Evolutionary conservation across 2,113 vertebrate species (phyloP).

Genomic region (Scopus umbretta): DNA sequence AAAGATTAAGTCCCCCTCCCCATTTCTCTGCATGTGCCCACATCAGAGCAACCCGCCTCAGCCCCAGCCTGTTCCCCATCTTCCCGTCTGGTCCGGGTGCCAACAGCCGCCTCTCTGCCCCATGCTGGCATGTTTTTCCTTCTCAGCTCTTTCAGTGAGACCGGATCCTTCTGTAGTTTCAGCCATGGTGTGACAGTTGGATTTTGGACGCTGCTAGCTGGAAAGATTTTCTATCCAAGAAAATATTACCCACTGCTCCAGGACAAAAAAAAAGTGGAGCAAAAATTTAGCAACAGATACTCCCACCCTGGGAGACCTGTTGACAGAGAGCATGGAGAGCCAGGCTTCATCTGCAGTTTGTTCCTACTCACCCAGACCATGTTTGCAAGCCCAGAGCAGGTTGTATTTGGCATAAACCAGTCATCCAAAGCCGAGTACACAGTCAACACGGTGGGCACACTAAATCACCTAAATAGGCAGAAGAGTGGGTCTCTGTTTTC

Average conservation of each 20-base stretch:
- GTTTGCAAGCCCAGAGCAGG: neutral
- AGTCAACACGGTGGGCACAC: accelerated
- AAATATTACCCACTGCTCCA: neutral
- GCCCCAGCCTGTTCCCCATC: neutral
- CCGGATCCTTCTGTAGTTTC: neutral
- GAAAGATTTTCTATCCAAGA: neutral
- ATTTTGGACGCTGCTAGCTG: neutral
- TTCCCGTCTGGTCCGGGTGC: neutral
- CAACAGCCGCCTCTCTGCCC: neutral
- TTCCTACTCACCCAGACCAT: neutral
- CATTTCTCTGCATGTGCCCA: neutral
- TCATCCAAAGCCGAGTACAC: neutral
- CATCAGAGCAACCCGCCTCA: accelerated
- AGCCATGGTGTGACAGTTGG: neutral
- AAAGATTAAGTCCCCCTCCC: neutral
- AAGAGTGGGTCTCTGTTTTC: neutral
- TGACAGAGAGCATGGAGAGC: neutral
- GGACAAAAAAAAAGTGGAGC: neutral
- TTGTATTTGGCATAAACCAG: neutral
- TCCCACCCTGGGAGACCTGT: neutral
- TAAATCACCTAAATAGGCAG: neutral
- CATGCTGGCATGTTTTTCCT: neutral
- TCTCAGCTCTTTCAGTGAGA: neutral
- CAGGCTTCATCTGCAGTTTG: neutral
- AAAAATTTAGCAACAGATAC: neutral